Base-by-base conservation (phyloP, 2,888 invertebrate genomes). In the Malacosoma neustria region DNA sequence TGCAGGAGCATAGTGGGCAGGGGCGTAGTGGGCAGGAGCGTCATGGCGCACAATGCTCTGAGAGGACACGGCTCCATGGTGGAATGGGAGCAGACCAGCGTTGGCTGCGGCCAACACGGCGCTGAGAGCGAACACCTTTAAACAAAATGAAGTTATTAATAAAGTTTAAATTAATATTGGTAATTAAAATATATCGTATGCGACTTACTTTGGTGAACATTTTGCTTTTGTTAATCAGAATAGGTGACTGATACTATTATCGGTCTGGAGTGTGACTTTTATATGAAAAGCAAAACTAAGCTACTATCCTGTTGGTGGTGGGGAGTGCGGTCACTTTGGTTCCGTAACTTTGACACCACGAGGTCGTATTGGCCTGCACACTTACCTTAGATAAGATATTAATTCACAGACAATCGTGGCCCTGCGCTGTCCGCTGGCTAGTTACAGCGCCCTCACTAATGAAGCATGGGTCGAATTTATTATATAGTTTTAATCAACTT, bases 341-440 rank as follows among this genome's bases (percentile, higher is more conserved):
- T 85, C 84, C 84, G 84, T 80, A 84, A 84, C 72, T 84, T 82
- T 84, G 85, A 85, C 85, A 84, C 72, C 67, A 66, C 84, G 84
- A 84, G 84, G 84, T 84, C 85, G 66, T 58, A 46, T 43, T 48
- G 49, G 41, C 51, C 54, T 61, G 67, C 71, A 72, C 72, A 70
- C 72, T 69, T 66, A 67, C 64, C 64, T 59, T 54, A 56, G 57
- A 49, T 54, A 61, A 65, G 57, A 49, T 54, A 61, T 65, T 73
- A 64, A 62, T 57, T 67, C 59, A 63, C 53, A 53, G 53, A 52
- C 56, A 51, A 59, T 61, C 65, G 60, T 58, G 58, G 61, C 57
- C 57, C 57, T 38, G 46, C 49, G 43, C 46, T 33, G 50, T 45
- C 41, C 42, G 44, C 45, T 40, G 45, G 45, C 45, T 45, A 44